Conservation (phyloP, 2,888 invertebrate genomes). For the Drosophila ochracea region DNA sequence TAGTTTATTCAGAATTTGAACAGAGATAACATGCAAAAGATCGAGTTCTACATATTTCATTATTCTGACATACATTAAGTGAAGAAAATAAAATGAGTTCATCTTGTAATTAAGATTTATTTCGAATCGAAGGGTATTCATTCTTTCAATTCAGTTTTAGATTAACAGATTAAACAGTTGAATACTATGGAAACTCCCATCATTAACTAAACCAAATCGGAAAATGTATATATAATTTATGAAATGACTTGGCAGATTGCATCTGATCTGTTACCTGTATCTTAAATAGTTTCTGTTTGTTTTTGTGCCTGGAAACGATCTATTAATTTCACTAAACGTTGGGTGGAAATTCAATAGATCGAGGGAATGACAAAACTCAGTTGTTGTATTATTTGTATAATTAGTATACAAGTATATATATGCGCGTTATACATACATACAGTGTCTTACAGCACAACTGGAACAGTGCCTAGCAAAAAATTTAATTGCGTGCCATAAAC, state of each 20-base stretch:
- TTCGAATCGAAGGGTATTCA: conserved; percentile 7
- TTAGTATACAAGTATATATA: background rate
- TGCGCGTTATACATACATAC: background rate
- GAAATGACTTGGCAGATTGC: conserved; percentile 22
- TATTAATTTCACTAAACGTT: background rate
- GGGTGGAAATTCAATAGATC: background rate
- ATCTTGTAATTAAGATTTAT: background rate
- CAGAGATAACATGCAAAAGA: conserved; percentile 3
- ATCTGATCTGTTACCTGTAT: background rate
- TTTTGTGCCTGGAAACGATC: conserved; percentile 2
- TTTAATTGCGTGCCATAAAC: too few species aligned
- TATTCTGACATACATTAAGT: background rate
- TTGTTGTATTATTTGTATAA: background rate
- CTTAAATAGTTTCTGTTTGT: background rate
- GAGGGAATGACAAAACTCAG: background rate
- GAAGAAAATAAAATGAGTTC: background rate
- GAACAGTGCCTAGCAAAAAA: too few species aligned
- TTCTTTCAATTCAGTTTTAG: background rate
- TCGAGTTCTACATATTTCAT: background rate
- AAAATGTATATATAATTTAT: conserved; percentile 7
- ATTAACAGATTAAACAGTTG: conserved; percentile 8
- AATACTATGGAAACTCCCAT: conserved; percentile 32
- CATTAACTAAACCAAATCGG: background rate
- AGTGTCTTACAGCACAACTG: too few species aligned
- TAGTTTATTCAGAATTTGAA: too few species aligned